phyloP scores from a whole-genome alignment of 2,888 invertebrate genomes.

The Caenorhabditis becei region DNA sequence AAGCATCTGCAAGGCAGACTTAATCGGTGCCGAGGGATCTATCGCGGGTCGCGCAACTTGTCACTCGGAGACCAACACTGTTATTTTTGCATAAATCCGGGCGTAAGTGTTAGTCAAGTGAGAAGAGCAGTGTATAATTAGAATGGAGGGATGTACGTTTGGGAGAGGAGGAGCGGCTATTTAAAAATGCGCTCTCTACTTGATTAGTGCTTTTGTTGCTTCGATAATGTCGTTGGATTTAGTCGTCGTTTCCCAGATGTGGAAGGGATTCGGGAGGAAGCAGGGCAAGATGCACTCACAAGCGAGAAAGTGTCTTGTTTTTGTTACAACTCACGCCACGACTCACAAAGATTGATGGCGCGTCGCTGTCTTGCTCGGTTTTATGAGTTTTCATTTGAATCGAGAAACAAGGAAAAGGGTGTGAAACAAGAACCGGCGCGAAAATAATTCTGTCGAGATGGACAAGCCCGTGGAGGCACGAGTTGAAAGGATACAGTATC shows the following conservation, averaged over 20 bases:
- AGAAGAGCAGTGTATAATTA: constrained; percentile 12
- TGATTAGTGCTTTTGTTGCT: constrained; percentile 44
- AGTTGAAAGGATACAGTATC: neutral
- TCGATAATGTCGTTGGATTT: constrained; percentile 35
- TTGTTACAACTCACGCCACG: constrained; percentile 41
- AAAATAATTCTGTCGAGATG: no score
- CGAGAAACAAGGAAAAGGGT: neutral
- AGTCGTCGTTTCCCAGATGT: constrained; percentile 11
- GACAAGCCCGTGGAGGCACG: no score
- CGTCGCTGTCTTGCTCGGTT: constrained; percentile 10
- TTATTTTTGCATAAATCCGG: neutral
- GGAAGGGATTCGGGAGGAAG: neutral
- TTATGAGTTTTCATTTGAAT: constrained; percentile 48
- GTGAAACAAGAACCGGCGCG: neutral
- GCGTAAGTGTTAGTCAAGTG: neutral
- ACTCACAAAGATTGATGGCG: constrained; percentile 52
- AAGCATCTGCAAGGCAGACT: constrained; percentile 16
- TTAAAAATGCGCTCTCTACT: constrained; percentile 30
- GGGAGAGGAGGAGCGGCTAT: constrained; percentile 3
- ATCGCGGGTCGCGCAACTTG: neutral
- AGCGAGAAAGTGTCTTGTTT: constrained; percentile 21
- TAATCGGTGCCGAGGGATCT: constrained; percentile 22
- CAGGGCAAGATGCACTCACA: neutral
- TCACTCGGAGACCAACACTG: constrained; percentile 10
- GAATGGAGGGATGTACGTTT: constrained; percentile 8